These are phyloP conservation scores for Theropithecus gelada DNA, from an alignment of 2,113 vertebrate species.

Conservation along the genomic window DNA sequence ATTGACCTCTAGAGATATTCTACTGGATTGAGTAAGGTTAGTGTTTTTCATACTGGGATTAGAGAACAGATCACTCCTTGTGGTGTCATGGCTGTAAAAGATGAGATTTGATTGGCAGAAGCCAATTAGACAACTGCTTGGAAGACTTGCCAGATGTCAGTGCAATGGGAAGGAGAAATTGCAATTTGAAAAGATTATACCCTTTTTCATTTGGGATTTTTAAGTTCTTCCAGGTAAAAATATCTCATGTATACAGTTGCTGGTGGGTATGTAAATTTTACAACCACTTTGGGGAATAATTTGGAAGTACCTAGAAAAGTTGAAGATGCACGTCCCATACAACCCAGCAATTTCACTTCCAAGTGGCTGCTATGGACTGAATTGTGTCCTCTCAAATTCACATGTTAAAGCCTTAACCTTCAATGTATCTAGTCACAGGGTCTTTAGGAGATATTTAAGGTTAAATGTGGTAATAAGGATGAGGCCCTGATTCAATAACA, in stretches of 20 bases:
- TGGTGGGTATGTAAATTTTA: not conserved
- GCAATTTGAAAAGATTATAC: not conserved
- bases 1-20: not conserved
- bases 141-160: not conserved
- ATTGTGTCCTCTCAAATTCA: not conserved
- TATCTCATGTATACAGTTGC: not conserved
- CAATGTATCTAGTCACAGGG: not conserved
- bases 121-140: not conserved
- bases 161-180: not conserved
- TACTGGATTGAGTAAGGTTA: not conserved
- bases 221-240: constrained; percentile 14
- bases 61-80: not conserved
- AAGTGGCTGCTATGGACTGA: not conserved
- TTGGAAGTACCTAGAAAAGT: not conserved
- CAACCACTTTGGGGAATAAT: not conserved
- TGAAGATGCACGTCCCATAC: not conserved
- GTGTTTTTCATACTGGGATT: not conserved
- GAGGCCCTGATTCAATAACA: not conserved
- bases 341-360: not conserved
- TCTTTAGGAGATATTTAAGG: not conserved
- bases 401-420: not conserved
- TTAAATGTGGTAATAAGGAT: not conserved
- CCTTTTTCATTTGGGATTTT: not conserved
- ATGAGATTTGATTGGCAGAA: not conserved
- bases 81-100: not conserved